These are phyloP conservation scores for Mesembrinibis cayennensis DNA, from an alignment of 2,113 vertebrate genomes.

Conservation along the genomic window DNA sequence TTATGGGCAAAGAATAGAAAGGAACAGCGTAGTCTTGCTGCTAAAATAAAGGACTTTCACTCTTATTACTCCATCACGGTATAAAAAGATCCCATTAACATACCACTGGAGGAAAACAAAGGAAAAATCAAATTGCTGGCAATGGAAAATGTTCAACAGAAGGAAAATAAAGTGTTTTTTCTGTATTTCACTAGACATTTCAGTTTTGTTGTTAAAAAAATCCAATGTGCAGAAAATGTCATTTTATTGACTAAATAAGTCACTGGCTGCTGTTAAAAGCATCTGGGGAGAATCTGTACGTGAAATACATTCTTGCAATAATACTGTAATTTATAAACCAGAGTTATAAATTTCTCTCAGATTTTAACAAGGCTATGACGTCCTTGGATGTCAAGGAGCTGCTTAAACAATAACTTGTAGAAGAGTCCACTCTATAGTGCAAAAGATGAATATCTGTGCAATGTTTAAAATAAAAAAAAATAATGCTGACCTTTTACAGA, in stretches of 20 bases:
- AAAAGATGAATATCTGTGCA: neutral
- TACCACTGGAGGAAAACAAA: constrained; percentile 17
- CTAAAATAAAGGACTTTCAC: neutral
- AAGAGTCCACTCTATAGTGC: accelerated
- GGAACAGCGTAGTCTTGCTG: neutral
- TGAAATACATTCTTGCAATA: neutral
- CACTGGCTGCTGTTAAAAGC: constrained; percentile 5
- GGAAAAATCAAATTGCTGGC: neutral
- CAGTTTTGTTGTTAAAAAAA: neutral
- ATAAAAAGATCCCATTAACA: neutral
- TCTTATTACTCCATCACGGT: neutral
- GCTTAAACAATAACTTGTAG: neutral
- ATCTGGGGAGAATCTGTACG: neutral
- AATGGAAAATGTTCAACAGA: neutral
- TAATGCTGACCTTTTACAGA: neutral
- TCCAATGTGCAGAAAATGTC: neutral
- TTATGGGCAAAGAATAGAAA: neutral
- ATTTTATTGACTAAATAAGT: constrained; percentile 5
- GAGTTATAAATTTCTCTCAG: neutral
- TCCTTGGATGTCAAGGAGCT: neutral
- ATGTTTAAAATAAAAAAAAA: neutral
- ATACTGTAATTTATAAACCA: neutral
- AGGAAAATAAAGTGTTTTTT: neutral
- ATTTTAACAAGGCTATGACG: neutral
- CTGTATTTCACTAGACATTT: neutral